Percentiles rank a stretch among this genome's conserved stretches.
Evolutionary conservation across 2,797 vertebrate genomes (phyloP).

Genomic region (Agapornis canus): DNA sequence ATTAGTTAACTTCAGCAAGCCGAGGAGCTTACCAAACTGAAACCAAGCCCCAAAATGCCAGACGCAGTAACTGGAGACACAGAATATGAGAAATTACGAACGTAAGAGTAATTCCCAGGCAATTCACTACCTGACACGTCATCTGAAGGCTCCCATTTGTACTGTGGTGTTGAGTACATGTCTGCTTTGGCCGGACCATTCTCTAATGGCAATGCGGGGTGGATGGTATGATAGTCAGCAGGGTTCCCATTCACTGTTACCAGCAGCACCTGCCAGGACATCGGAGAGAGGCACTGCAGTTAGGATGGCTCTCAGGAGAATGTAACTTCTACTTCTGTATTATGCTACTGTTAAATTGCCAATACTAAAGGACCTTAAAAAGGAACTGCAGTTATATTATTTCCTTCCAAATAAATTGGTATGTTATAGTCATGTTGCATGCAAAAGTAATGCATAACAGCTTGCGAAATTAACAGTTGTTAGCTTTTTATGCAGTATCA

Average conservation of each 20-base stretch:
- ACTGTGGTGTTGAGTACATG: slow-evolving; percentile 91
- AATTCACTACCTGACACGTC: slow-evolving; percentile 78
- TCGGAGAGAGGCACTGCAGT: background rate
- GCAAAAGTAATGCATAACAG: background rate
- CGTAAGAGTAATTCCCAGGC: background rate
- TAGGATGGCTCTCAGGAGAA: background rate
- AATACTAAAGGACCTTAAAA: background rate
- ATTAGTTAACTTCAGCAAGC: background rate
- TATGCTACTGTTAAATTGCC: background rate
- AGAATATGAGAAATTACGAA: background rate
- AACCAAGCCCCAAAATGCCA: background rate
- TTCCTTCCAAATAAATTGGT: background rate
- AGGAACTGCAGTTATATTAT: background rate
- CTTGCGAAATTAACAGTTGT: background rate
- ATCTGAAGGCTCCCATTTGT: slow-evolving; percentile 84
- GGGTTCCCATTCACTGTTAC: slow-evolving; percentile 91
- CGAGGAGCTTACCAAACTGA: background rate
- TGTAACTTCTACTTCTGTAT: background rate
- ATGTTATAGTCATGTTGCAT: background rate
- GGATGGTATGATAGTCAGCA: slow-evolving; percentile 85
- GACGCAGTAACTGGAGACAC: background rate
- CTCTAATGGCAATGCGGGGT: slow-evolving; percentile 80
- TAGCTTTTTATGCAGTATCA: background rate
- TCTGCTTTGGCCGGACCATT: slow-evolving; percentile 89
- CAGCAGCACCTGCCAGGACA: slow-evolving; percentile 79